Conservation (phyloP, 2,797 vertebrate genomes). For the Lateolabrax maculatus region DNA sequence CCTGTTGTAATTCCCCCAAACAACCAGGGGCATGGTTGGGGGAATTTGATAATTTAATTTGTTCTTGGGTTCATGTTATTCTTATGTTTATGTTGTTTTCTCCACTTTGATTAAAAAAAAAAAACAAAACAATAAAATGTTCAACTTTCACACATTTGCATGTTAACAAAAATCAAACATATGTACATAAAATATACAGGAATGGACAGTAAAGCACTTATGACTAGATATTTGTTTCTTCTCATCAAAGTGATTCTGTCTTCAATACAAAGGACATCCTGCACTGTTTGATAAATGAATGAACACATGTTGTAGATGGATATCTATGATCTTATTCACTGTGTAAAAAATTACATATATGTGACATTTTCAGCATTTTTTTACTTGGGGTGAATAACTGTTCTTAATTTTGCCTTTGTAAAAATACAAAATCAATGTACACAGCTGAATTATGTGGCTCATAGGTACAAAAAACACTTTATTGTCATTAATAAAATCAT, state of each 20-base stretch:
- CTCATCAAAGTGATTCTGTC: slow-evolving; percentile 2
- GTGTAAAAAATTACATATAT: neutral
- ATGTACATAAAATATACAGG: slow-evolving; percentile 42
- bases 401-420: slow-evolving; percentile 23
- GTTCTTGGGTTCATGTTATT: neutral
- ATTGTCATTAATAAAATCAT: slow-evolving; percentile 55
- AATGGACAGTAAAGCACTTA: slow-evolving; percentile 1
- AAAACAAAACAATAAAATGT: slow-evolving; percentile 13
- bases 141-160: slow-evolving; percentile 18
- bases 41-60: neutral
- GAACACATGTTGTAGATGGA: neutral
- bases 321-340: neutral
- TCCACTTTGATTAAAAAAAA: slow-evolving; percentile 10
- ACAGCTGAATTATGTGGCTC: neutral
- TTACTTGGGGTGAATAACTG: neutral
- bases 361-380: neutral
- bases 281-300: slow-evolving; percentile 4
- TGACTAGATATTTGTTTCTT: neutral
- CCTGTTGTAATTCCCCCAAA: neutral
- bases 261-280: slow-evolving; percentile 11
- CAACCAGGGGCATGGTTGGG: neutral
- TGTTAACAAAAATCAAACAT: slow-evolving; percentile 31
- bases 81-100: neutral
- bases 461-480: slow-evolving; percentile 63
- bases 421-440: slow-evolving; percentile 18